These are phyloP conservation scores for Lithosia quadra DNA, from an alignment of 2,888 invertebrate genomes.

Conservation along the genomic window DNA sequence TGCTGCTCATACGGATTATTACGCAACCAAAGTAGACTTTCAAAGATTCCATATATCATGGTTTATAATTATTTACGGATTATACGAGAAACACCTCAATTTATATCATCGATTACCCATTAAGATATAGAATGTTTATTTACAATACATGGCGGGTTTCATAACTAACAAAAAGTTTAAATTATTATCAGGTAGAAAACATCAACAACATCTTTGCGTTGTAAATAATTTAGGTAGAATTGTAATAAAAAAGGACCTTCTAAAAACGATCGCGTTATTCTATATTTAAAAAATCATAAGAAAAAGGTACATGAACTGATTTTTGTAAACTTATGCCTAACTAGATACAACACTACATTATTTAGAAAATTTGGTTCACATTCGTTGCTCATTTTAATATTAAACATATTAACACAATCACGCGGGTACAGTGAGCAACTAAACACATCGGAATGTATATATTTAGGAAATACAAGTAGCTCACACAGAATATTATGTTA, in stretches of 20 bases:
- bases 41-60: slow-evolving; percentile 40
- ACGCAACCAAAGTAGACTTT: slow-evolving; percentile 57
- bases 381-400: slow-evolving; percentile 82
- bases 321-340: slow-evolving; percentile 76
- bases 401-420: slow-evolving; percentile 61
- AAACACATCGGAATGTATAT: slow-evolving; percentile 80
- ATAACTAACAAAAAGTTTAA: slow-evolving; percentile 36
- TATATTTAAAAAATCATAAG: slow-evolving; percentile 49
- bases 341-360: slow-evolving; percentile 78
- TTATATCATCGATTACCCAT: slow-evolving; percentile 42
- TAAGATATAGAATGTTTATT: slow-evolving; percentile 49
- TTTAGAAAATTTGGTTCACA: slow-evolving; percentile 84
- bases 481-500: slow-evolving; percentile 46
- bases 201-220: slow-evolving; percentile 29
- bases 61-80: slow-evolving; percentile 48
- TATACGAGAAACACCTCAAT: slow-evolving; percentile 49
- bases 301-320: slow-evolving; percentile 62
- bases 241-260: slow-evolving; percentile 26
- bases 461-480: slow-evolving; percentile 58
- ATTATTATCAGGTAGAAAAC: slow-evolving; percentile 40
- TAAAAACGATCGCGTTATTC: slow-evolving; percentile 31
- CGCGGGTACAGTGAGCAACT: slow-evolving; percentile 68
- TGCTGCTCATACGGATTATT: slow-evolving; percentile 65
- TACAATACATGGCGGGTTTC: slow-evolving; percentile 56
- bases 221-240: slow-evolving; percentile 38